Conservation (phyloP, 2,888 invertebrate genomes). For the Drosophila mulleri region DNA sequence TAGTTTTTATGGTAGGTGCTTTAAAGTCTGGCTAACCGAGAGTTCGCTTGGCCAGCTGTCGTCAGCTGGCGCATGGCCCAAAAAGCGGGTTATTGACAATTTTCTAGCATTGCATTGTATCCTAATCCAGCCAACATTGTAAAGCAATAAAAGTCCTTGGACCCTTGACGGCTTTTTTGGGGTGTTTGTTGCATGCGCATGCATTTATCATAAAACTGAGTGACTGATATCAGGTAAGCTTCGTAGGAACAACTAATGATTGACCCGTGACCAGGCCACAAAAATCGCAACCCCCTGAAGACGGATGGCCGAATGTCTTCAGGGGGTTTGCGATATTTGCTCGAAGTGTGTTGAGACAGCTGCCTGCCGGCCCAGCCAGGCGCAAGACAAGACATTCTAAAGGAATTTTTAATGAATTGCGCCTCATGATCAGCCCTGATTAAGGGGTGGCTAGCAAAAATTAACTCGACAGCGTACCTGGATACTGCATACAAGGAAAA, state of each 20-base stretch:
- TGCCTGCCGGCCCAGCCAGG: slow-evolving; percentile 39
- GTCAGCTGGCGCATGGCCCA: slow-evolving; percentile 62
- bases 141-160: slow-evolving; percentile 56
- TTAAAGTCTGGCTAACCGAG: slow-evolving; percentile 58
- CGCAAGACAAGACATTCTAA: slow-evolving; percentile 47
- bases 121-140: slow-evolving; percentile 68
- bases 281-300: slow-evolving; percentile 55
- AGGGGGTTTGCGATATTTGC: slow-evolving; percentile 66
- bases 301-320: slow-evolving; percentile 22
- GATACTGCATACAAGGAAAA: neutral
- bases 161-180: slow-evolving; percentile 34
- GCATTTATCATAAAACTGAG: slow-evolving; percentile 30
- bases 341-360: slow-evolving; percentile 51
- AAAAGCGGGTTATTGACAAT: slow-evolving; percentile 55
- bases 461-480: neutral
- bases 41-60: slow-evolving; percentile 38
- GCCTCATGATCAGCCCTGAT: slow-evolving; percentile 51
- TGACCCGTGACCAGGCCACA: slow-evolving; percentile 61
- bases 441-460: slow-evolving; percentile 41
- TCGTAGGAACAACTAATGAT: slow-evolving; percentile 47
- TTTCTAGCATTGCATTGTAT: slow-evolving; percentile 40
- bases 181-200: slow-evolving; percentile 24
- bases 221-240: slow-evolving; percentile 65
- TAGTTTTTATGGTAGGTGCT: slow-evolving; percentile 47
- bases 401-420: slow-evolving; percentile 67